Conservation (phyloP, 2,888 invertebrate species). For the Augiades crinisus region DNA sequence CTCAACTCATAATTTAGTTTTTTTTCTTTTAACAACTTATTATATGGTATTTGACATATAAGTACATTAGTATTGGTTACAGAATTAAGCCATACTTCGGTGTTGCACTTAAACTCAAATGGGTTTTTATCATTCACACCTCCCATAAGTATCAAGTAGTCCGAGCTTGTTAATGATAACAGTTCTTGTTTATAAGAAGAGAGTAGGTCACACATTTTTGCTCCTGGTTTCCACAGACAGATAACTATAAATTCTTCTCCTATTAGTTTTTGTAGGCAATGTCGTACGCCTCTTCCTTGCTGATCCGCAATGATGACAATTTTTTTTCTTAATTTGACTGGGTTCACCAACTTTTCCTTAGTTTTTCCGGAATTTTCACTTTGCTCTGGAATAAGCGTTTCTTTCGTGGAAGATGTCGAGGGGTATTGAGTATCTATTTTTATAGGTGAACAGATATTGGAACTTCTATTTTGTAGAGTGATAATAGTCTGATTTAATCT, state of each 20-base stretch:
- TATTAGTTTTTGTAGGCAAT: background rate
- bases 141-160: background rate
- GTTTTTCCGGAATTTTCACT: background rate
- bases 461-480: too few species aligned
- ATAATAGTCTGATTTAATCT: too few species aligned
- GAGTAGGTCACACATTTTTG: background rate
- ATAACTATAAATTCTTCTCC: slow-evolving; percentile 8
- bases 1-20: slow-evolving; percentile 26
- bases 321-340: background rate
- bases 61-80: background rate
- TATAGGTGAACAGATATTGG: too few species aligned
- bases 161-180: background rate
- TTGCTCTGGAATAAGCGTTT: background rate
- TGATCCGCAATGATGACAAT: slow-evolving; percentile 11
- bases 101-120: background rate
- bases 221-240: slow-evolving; percentile 7
- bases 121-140: slow-evolving; percentile 7
- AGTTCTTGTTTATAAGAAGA: slow-evolving; percentile 9
- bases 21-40: slow-evolving; percentile 19
- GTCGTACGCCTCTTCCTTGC: slow-evolving; percentile 6
- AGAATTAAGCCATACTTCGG: background rate
- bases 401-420: background rate
- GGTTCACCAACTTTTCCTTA: too few species aligned
- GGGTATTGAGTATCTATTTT: too few species aligned
- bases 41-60: slow-evolving; percentile 18